Percentiles rank a stretch among this genome's conserved stretches.
These are phyloP conservation scores for Paguma larvata DNA, from an alignment of 2,797 vertebrate genomes.

Conservation along the genomic window DNA sequence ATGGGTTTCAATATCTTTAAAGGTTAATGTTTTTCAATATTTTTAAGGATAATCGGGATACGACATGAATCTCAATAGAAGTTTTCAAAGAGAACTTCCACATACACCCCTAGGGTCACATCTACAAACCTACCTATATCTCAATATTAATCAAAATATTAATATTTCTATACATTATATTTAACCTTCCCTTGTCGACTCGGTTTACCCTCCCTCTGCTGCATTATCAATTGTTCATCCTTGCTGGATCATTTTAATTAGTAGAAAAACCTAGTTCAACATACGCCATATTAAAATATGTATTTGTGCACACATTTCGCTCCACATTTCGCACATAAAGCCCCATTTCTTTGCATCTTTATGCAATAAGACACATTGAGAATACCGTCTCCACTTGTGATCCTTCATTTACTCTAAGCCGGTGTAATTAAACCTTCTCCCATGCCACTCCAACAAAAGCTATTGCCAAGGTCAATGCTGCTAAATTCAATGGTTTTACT, in stretches of 20 bases:
- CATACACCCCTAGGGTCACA: neutral
- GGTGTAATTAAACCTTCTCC: neutral
- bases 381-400: neutral
- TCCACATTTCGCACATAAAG: neutral
- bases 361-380: neutral
- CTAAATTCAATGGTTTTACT: neutral
- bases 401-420: neutral
- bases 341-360: neutral
- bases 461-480: neutral
- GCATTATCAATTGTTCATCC: neutral
- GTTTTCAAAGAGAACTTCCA: neutral
- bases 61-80: neutral
- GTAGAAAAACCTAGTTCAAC: neutral
- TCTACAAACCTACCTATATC: neutral
- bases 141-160: neutral
- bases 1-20: neutral
- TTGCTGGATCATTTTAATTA: neutral
- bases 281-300: neutral
- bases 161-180: neutral
- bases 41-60: neutral
- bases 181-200: neutral
- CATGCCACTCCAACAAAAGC: neutral
- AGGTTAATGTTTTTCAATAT: too few relatives aligned
- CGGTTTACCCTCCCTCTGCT: neutral
- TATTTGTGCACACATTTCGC: neutral